These are phyloP conservation scores for Allobates femoralis DNA, from an alignment of 2,797 vertebrate genomes.

Conservation along the genomic window DNA sequence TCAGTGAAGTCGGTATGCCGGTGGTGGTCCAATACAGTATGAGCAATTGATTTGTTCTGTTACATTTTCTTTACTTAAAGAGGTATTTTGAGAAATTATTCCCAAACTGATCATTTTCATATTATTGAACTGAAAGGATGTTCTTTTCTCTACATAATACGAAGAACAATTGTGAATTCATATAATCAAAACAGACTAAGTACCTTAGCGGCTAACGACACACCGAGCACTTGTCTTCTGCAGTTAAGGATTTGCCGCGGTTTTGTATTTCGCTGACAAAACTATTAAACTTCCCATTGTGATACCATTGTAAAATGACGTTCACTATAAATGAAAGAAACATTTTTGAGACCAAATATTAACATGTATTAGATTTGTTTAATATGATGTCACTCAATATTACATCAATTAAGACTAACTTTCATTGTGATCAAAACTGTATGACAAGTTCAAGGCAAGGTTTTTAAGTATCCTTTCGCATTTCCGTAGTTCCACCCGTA, in stretches of 20 bases:
- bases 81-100: background rate
- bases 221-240: conserved; percentile 23
- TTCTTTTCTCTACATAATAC: background rate
- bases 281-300: conserved; percentile 45
- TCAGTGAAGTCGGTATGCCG: too few relatives aligned
- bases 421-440: background rate
- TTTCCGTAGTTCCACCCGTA: too few relatives aligned
- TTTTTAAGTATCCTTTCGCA: background rate
- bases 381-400: conserved; percentile 41
- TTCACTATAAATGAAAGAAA: conserved; percentile 28
- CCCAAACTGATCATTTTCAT: background rate
- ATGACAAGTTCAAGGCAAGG: background rate
- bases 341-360: conserved; percentile 22
- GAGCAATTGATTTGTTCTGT: background rate
- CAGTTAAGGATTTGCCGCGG: conserved; percentile 41
- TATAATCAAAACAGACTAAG: conserved; percentile 10
- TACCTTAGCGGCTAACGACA: background rate
- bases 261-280: conserved; percentile 47
- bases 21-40: background rate
- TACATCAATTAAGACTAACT: conserved; percentile 12
- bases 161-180: conserved; percentile 8
- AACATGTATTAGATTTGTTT: conserved; percentile 33
- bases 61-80: background rate
- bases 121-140: background rate
- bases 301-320: conserved; percentile 21